Base-by-base conservation (phyloP, 1,140 invertebrate species). In the Cyrtorhinus lividipennis region DNA sequence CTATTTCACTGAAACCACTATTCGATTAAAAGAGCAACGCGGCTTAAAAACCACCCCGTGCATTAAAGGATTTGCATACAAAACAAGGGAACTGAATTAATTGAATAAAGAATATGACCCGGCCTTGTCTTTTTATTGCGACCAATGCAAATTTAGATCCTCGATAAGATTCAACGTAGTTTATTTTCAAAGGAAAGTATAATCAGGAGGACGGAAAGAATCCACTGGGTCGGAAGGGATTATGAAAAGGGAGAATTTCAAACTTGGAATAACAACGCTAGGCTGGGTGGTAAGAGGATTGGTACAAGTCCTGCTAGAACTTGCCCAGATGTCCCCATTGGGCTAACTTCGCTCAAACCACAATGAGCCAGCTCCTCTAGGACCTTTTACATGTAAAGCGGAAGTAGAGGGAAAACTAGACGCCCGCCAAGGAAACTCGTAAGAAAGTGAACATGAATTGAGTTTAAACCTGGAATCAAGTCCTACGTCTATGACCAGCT, bases 231-330 rank as follows among this genome's bases (percentile, higher is more conserved):
- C 18, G 48, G 38, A 44, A n/a, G n/a, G 20, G 48, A 53, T 53
- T 53, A 53, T 22, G 48, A 5, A 20, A 53, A 53, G 48, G 48
- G 48, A 53, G 48, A 53, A 53, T 53, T 53, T 53, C 48, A 53
- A 53, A 53, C 48, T 53, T 53, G 18, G 48, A 53, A 53, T 53
- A 53, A 53, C 48, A 53, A 53, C 10, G 48, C 38, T n/a, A 8
- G n/a, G 76, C 22, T 75, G 78, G 48, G 48, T 53, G 48, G 48
- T 53, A 53, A 53, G 48, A 53, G 48, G 48, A 53, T 58, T 81
- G 70, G 20, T 79, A 83, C 59, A 88, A 71, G 69, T 88, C 87
- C 25, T 86, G 85, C 68, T 88, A 72, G 62, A 84, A 86, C 71
- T 87, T 85, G 23, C 84, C 85, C 59, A 86, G 72, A 12, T 53